phyloP scores from a whole-genome alignment of 2,888 invertebrate genomes.

The Julus scandinavius region DNA sequence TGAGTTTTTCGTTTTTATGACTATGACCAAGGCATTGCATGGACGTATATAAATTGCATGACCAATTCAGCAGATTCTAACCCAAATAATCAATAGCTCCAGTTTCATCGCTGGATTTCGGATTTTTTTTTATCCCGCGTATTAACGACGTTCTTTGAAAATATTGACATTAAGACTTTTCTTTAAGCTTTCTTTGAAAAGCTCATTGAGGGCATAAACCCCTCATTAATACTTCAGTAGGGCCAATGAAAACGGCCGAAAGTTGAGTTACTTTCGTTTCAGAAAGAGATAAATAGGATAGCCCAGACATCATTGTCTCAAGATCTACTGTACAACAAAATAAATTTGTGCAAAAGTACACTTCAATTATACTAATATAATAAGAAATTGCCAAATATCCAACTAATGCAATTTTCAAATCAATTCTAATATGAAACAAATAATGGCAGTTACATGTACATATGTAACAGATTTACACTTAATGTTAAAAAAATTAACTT shows the following conservation, averaged over 20 bases:
- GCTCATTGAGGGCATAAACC: neutral
- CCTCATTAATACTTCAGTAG: neutral
- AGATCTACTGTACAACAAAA: neutral
- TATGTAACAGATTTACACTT: too few species aligned
- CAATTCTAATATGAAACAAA: too few species aligned
- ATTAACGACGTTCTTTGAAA: conserved; percentile 19
- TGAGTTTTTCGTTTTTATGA: neutral
- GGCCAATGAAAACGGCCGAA: neutral
- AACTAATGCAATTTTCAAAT: too few species aligned
- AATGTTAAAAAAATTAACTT: too few species aligned
- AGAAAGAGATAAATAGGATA: neutral
- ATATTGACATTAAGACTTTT: conserved; percentile 13
- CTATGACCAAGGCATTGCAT: neutral
- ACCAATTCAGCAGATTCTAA: neutral
- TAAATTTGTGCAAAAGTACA: neutral
- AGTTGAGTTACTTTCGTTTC: neutral
- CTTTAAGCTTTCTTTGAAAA: conserved; percentile 29
- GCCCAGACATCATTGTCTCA: neutral
- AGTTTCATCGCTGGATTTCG: neutral
- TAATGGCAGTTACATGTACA: too few species aligned
- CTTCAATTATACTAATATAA: too few species aligned
- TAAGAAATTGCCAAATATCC: too few species aligned
- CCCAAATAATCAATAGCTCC: conserved; percentile 24
- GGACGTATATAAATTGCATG: neutral
- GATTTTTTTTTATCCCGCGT: neutral